Conservation (phyloP, 2,113 vertebrate species). For the Hyperoodon ampullatus region DNA sequence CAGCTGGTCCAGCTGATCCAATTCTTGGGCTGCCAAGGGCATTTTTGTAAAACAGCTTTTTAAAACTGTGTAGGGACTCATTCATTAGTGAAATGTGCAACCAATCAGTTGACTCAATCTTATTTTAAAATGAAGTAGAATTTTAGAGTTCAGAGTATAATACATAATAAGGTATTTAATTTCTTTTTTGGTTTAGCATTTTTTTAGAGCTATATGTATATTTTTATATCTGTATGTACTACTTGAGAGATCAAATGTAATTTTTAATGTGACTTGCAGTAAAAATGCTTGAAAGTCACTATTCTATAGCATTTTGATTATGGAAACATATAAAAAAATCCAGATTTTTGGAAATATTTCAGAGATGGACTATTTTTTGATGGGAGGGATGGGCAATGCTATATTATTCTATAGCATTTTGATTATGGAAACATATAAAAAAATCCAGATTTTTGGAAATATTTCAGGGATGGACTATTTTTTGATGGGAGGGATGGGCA, state of each 20-base stretch:
- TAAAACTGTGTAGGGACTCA: neutral
- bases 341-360: neutral
- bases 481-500: neutral
- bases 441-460: neutral
- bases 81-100: neutral
- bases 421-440: no score
- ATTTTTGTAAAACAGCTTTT: slow-evolving; percentile 4
- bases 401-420: no score
- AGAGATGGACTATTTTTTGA: neutral
- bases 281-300: neutral
- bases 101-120: neutral
- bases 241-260: neutral
- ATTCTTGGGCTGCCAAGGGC: neutral
- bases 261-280: neutral
- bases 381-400: neutral
- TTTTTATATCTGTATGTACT: neutral
- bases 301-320: neutral
- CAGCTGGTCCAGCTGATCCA: neutral
- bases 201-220: neutral
- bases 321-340: neutral
- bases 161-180: neutral
- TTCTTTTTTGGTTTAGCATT: neutral
- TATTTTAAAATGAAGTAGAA: neutral
- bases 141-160: neutral
- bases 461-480: neutral